These are phyloP conservation scores for Artibeus jamaicensis DNA, from an alignment of 2,797 vertebrate species.

Conservation along the genomic window DNA sequence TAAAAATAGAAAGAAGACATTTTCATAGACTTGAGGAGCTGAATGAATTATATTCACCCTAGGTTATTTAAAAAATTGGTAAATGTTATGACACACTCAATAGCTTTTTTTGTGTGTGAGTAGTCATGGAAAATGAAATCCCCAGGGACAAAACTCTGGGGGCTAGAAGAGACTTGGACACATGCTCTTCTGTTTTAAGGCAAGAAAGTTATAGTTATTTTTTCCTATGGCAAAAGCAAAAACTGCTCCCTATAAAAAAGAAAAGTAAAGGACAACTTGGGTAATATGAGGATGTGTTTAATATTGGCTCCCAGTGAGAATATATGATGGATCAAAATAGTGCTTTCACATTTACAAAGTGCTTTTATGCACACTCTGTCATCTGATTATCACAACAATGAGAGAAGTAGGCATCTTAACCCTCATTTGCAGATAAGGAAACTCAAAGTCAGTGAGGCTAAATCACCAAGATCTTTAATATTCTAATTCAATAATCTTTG, in stretches of 20 bases:
- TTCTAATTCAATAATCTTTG: background rate
- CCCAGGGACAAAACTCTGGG: background rate
- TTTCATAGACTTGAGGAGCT: background rate
- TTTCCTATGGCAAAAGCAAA: background rate
- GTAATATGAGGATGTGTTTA: background rate
- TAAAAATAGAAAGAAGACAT: constrained; percentile 14
- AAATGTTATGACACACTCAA: background rate
- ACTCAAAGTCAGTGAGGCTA: background rate
- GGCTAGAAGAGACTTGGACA: background rate
- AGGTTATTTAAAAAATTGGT: constrained; percentile 26
- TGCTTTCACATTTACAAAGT: constrained; percentile 1
- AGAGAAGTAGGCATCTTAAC: background rate
- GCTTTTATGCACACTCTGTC: background rate
- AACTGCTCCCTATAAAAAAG: background rate
- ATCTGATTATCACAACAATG: constrained; percentile 12
- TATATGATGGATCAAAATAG: background rate
- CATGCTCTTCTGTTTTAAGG: background rate
- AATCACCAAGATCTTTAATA: background rate
- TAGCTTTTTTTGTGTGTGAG: background rate
- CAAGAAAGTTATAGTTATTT: background rate
- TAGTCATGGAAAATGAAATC: background rate
- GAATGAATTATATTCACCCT: constrained; percentile 16
- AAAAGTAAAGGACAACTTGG: background rate
- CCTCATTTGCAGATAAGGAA: constrained; percentile 11
- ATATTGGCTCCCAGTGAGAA: background rate